Evolutionary conservation across 2,797 vertebrate genomes (phyloP).

Genomic region (Crocodylus rhombifer): DNA sequence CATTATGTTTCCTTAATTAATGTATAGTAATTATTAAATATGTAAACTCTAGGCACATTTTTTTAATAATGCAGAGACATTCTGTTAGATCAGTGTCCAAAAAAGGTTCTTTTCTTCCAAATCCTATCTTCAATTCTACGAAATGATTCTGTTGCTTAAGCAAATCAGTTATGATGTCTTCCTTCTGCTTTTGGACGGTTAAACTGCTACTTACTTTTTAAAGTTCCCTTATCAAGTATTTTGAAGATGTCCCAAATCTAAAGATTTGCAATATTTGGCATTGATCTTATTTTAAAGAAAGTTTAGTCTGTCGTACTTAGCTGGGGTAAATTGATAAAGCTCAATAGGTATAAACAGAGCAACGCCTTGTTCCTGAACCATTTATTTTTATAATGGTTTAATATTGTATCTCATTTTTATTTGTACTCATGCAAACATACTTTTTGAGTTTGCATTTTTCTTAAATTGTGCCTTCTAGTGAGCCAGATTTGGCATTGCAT

Average conservation of each 20-base stretch:
- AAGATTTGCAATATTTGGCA: background rate
- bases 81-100: constrained; percentile 10
- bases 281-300: background rate
- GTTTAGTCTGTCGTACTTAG: background rate
- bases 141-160: background rate
- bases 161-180: constrained; percentile 2
- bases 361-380: background rate
- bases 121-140: background rate
- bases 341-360: background rate
- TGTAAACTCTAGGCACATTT: background rate
- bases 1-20: background rate
- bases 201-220: background rate
- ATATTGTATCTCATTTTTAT: constrained; percentile 50
- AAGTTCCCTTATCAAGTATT: background rate
- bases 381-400: constrained; percentile 25
- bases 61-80: background rate
- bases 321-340: background rate
- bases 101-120: background rate
- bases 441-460: constrained; percentile 25
- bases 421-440: constrained; percentile 50
- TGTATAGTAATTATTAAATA: background rate
- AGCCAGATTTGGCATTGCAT: constrained; percentile 19
- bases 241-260: background rate
- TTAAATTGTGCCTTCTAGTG: background rate
- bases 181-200: background rate